phyloP scores from a whole-genome alignment of 2,888 invertebrate species.

The Campoletis raptor region DNA sequence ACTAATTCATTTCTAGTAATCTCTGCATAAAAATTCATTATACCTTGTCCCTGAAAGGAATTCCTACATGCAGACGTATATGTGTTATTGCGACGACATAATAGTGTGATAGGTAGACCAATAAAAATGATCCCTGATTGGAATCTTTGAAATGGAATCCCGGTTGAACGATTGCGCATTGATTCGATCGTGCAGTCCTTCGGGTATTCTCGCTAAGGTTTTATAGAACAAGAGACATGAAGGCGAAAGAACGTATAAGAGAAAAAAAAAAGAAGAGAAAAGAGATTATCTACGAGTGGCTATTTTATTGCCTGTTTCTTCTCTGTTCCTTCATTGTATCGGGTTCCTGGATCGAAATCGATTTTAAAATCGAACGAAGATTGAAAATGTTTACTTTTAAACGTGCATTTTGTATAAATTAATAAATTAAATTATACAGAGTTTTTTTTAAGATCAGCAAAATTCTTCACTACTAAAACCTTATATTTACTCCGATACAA shows the following conservation, averaged over 20 bases:
- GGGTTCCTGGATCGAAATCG: neutral
- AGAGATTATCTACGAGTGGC: conserved; percentile 19
- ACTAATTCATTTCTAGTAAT: neutral
- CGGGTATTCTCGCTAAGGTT: neutral
- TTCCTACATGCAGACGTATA: neutral
- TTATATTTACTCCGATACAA: neutral
- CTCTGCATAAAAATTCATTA: neutral
- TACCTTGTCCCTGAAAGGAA: neutral
- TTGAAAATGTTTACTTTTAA: neutral
- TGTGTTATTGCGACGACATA: neutral
- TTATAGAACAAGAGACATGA: conserved; percentile 1
- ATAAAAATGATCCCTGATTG: conserved; percentile 18
- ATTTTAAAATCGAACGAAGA: neutral
- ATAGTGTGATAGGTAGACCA: conserved; percentile 2
- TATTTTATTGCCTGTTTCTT: conserved; percentile 37
- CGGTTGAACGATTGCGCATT: conserved; percentile 37
- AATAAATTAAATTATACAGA: neutral
- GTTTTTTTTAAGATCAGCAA: neutral
- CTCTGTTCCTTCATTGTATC: conserved; percentile 11
- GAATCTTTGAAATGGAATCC: conserved; percentile 25
- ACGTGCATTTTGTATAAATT: neutral
- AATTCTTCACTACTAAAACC: neutral
- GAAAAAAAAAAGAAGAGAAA: conserved; percentile 25
- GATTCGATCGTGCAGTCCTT: conserved; percentile 37
- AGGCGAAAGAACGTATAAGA: neutral